These are phyloP conservation scores for Labia minor DNA, from an alignment of 2,888 invertebrate genomes.

Conservation along the genomic window DNA sequence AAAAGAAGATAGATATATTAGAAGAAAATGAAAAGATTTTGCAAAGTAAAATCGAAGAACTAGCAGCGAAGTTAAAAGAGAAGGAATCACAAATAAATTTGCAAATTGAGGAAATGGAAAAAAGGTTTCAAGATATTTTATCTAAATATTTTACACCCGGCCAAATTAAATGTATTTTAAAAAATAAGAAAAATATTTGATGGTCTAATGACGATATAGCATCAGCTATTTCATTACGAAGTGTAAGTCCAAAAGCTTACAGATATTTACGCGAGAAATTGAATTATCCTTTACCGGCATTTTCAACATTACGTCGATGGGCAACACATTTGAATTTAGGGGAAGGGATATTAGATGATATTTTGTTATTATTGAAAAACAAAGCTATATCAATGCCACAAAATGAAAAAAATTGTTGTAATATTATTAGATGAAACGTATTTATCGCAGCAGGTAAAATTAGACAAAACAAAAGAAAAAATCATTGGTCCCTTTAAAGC, in stretches of 20 bases:
- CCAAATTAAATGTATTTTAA: constrained; percentile 5
- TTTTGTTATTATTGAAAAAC: constrained; percentile 26
- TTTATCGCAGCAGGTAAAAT: constrained; percentile 27
- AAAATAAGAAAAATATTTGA: not conserved
- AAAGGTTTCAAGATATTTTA: constrained; percentile 8
- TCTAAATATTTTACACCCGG: constrained; percentile 4
- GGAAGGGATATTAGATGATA: constrained; percentile 26
- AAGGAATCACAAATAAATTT: not conserved
- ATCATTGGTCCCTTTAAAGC: constrained; percentile 28
- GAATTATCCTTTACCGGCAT: constrained; percentile 24
- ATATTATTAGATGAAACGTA: constrained; percentile 29
- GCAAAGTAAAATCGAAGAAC: not conserved
- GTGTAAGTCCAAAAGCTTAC: not conserved
- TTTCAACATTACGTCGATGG: constrained; percentile 25
- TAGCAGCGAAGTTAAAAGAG: not conserved
- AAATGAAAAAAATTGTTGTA: constrained; percentile 24
- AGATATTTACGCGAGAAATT: not conserved
- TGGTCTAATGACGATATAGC: not conserved
- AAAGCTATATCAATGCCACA: constrained; percentile 20
- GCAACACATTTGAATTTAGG: constrained; percentile 24
- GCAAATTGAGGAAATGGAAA: not conserved
- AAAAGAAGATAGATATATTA: not conserved
- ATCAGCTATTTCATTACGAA: constrained; percentile 13
- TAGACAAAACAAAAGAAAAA: constrained; percentile 27
- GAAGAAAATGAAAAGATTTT: not conserved